Conservation (phyloP, 2,888 invertebrate genomes). For the Auanema sp. region DNA sequence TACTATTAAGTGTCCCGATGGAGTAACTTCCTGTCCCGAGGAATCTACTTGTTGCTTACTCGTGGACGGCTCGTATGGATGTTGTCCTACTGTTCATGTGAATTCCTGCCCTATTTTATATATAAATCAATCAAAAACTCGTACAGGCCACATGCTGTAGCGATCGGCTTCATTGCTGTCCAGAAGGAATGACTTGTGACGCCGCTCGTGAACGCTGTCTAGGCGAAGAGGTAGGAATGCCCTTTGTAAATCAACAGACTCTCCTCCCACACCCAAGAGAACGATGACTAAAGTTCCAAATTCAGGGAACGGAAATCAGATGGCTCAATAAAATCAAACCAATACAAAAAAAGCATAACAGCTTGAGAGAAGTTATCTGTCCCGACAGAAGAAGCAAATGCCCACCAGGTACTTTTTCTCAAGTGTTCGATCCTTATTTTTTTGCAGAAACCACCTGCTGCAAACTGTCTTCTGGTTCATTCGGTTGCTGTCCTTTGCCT, state of each 20-base stretch:
- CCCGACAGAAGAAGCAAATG: too few relatives aligned
- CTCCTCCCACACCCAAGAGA: too few relatives aligned
- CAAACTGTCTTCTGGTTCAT: too few relatives aligned
- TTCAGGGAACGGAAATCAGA: neutral
- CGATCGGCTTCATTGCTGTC: slow-evolving; percentile 47
- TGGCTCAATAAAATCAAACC: neutral
- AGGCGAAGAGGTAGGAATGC: slow-evolving; percentile 6
- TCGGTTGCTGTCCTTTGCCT: too few relatives aligned
- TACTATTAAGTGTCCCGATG: slow-evolving; percentile 20
- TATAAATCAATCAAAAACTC: neutral
- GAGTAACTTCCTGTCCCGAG: neutral
- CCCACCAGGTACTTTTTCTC: too few relatives aligned
- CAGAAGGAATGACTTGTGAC: slow-evolving; percentile 39
- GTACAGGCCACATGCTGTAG: slow-evolving; percentile 17
- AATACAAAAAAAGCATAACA: too few relatives aligned
- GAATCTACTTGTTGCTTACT: slow-evolving; percentile 30
- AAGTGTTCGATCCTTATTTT: too few relatives aligned
- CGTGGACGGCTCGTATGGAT: slow-evolving; percentile 31
- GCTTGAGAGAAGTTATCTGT: too few relatives aligned
- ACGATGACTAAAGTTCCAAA: neutral
- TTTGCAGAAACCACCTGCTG: too few relatives aligned
- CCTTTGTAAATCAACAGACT: too few relatives aligned
- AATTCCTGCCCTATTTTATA: slow-evolving; percentile 20
- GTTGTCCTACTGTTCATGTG: slow-evolving; percentile 31
- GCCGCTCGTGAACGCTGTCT: slow-evolving; percentile 32